Evolutionary conservation across 2,888 invertebrate species (phyloP).

Genomic region (Morpho achilles): DNA sequence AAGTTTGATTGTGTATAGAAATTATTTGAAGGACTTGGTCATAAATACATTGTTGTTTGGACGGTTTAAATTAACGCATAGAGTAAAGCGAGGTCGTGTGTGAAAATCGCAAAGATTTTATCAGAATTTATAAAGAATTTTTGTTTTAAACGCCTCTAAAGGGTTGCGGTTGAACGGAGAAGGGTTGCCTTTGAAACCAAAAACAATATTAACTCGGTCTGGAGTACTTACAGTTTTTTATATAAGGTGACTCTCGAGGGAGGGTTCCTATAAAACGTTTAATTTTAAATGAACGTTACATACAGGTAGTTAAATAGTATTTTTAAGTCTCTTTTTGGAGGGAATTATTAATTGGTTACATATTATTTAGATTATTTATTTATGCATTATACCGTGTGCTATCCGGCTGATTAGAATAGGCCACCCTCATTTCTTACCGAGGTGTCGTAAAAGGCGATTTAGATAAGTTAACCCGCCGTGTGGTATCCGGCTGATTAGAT

Average conservation of each 20-base stretch:
- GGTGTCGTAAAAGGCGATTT: no score
- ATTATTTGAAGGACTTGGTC: conserved; percentile 6
- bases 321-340: no score
- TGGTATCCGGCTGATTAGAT: no score
- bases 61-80: conserved; percentile 2
- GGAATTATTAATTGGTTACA: no score
- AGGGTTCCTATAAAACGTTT: not conserved
- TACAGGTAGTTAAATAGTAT: no score
- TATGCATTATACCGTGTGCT: no score
- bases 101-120: conserved; percentile 7
- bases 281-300: not conserved
- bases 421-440: no score
- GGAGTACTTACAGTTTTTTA: not conserved
- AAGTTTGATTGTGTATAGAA: conserved; percentile 13
- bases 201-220: conserved; percentile 11
- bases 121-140: conserved; percentile 9
- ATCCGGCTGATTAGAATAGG: no score
- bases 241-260: conserved; percentile 4
- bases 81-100: not conserved
- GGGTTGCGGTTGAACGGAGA: conserved; percentile 1
- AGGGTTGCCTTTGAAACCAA: conserved; percentile 5
- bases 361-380: no score
- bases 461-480: no score
- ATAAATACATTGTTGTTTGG: conserved; percentile 2
- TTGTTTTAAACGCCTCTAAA: conserved; percentile 5